Evolutionary conservation across 2,113 vertebrate species (phyloP).

Genomic region (Chloropsis cyanopogon): DNA sequence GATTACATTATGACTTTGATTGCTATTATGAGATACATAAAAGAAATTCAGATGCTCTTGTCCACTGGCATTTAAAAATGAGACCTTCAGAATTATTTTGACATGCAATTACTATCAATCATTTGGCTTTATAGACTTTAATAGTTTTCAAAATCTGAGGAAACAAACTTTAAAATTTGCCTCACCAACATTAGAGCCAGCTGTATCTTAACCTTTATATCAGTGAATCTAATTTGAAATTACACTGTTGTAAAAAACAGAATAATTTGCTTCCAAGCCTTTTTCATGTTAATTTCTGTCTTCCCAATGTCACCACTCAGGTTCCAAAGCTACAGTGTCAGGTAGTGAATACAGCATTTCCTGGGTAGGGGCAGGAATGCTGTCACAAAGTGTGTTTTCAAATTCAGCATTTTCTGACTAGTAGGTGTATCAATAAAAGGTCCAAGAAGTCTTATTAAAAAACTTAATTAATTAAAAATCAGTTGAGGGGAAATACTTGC

Average conservation of each 20-base stretch:
- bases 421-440: background rate
- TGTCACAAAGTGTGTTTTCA: background rate
- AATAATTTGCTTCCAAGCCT: background rate
- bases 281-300: background rate
- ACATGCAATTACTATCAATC: background rate
- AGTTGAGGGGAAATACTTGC: background rate
- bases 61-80: background rate
- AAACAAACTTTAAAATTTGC: background rate
- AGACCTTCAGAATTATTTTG: background rate
- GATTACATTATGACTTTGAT: background rate
- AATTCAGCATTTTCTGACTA: background rate
- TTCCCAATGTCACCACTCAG: background rate
- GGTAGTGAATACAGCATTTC: background rate
- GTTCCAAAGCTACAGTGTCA: background rate
- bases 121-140: background rate
- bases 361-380: background rate
- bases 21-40: background rate
- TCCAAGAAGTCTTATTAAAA: background rate
- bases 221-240: background rate
- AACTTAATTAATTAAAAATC: background rate
- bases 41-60: background rate
- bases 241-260: background rate
- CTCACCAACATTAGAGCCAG: background rate
- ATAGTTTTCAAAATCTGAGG: background rate
- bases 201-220: background rate